These are phyloP conservation scores for Cyclopterus lumpus DNA, from an alignment of 2,797 vertebrate genomes.

Conservation along the genomic window DNA sequence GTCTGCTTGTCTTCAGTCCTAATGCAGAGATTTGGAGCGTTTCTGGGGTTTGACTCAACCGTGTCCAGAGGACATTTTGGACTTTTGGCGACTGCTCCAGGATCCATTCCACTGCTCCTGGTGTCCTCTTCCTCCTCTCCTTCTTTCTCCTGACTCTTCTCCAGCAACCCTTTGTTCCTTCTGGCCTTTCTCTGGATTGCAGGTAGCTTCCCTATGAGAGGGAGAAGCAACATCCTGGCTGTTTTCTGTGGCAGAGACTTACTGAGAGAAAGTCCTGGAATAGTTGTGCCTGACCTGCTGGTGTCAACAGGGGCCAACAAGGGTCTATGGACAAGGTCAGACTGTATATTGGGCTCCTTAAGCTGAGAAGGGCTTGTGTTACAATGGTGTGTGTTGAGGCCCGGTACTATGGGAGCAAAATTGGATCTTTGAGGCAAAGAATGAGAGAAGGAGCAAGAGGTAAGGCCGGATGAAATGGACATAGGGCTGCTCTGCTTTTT, in stretches of 20 bases:
- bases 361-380: conserved; percentile 25
- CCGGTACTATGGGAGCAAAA: conserved; percentile 3
- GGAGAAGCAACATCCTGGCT: conserved; percentile 70
- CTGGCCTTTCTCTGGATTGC: conserved; percentile 77
- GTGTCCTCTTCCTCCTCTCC: conserved; percentile 58
- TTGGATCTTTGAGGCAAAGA: conserved; percentile 31
- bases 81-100: conserved; percentile 14
- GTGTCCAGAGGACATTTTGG: conserved; percentile 61
- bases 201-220: conserved; percentile 85
- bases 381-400: conserved; percentile 17
- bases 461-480: conserved; percentile 26
- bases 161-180: conserved; percentile 62
- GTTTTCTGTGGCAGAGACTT: conserved; percentile 62
- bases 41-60: conserved; percentile 72
- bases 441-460: conserved; percentile 30
- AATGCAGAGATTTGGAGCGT: conserved; percentile 53
- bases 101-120: conserved; percentile 38
- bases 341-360: conserved; percentile 37
- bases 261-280: conserved; percentile 24
- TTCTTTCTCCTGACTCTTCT: conserved; percentile 68
- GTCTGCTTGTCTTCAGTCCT: conserved; percentile 68
- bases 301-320: conserved; percentile 21
- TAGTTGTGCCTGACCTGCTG: conserved; percentile 48
- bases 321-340: conserved; percentile 14
- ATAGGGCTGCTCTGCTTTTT: conserved; percentile 48